Conservation (phyloP, 2,888 invertebrate species). For the Mythimna lalbum region DNA sequence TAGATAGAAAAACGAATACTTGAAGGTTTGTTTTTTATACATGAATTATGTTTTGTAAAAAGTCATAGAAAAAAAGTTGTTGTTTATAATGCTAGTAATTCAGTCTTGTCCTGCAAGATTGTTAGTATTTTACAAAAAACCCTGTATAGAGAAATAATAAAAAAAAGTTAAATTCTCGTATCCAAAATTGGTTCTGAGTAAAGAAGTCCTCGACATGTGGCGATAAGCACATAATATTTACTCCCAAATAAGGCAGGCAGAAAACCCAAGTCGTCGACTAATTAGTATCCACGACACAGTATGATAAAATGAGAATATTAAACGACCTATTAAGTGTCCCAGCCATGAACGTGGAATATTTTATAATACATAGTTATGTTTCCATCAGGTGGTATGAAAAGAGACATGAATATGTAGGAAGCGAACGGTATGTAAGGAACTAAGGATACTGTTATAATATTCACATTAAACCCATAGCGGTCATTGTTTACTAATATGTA, state of each 20-base stretch:
- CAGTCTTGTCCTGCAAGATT: no score
- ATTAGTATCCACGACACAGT: conserved; percentile 32
- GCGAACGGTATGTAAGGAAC: conserved; percentile 14
- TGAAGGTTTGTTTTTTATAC: no score
- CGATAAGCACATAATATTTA: not conserved
- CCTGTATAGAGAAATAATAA: no score
- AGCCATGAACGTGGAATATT: conserved; percentile 32
- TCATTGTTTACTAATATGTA: conserved; percentile 30
- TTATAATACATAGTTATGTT: conserved; percentile 29
- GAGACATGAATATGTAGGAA: conserved; percentile 40
- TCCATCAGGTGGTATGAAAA: conserved; percentile 30
- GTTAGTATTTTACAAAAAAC: no score
- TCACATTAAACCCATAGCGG: conserved; percentile 32
- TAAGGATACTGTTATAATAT: conserved; percentile 36
- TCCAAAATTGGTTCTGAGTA: no score
- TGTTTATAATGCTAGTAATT: no score
- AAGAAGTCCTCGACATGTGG: not conserved
- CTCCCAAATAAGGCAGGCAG: conserved; percentile 24
- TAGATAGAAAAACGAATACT: no score
- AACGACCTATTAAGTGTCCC: conserved; percentile 15
- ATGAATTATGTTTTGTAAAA: no score
- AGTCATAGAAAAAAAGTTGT: no score
- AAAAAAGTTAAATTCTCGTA: no score
- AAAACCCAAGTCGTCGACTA: conserved; percentile 7
- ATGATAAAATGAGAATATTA: conserved; percentile 35